phyloP scores from a whole-genome alignment of 2,888 invertebrate genomes.

The Lasius fuliginosus region DNA sequence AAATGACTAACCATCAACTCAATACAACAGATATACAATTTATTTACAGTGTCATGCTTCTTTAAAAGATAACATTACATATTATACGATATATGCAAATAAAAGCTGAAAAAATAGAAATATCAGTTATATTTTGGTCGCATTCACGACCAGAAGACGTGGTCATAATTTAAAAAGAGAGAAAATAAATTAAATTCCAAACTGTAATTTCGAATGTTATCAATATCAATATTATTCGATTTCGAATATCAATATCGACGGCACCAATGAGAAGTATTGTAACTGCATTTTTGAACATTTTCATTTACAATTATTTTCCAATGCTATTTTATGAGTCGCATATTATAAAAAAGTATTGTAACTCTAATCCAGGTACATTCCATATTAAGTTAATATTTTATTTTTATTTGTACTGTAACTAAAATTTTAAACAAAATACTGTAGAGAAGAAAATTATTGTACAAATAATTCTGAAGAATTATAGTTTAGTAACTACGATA shows the following conservation, averaged over 20 bases:
- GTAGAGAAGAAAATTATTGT: not conserved
- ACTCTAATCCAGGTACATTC: not conserved
- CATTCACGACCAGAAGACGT: not conserved
- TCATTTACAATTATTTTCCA: not conserved
- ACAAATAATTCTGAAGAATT: not conserved
- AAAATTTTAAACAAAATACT: not conserved
- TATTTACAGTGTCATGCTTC: conserved; percentile 80
- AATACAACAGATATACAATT: conserved; percentile 81
- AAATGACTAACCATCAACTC: conserved; percentile 1
- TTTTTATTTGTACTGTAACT: not conserved
- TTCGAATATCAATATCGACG: not conserved
- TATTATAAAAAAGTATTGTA: not conserved
- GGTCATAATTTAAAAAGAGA: conserved; percentile 25
- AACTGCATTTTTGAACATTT: not conserved
- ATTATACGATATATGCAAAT: conserved; percentile 30
- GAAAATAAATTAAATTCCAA: conserved; percentile 43
- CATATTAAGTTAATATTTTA: conserved; percentile 2
- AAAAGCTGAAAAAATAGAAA: conserved; percentile 7
- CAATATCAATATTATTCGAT: not conserved
- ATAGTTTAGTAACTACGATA: conserved; percentile 9
- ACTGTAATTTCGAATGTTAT: not conserved
- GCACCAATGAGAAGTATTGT: not conserved
- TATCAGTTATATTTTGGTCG: conserved; percentile 23
- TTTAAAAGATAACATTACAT: conserved; percentile 66
- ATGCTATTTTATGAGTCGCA: not conserved